Base-by-base conservation (phyloP, 1,140 invertebrate genomes). In the Zaprionus taronus region DNA sequence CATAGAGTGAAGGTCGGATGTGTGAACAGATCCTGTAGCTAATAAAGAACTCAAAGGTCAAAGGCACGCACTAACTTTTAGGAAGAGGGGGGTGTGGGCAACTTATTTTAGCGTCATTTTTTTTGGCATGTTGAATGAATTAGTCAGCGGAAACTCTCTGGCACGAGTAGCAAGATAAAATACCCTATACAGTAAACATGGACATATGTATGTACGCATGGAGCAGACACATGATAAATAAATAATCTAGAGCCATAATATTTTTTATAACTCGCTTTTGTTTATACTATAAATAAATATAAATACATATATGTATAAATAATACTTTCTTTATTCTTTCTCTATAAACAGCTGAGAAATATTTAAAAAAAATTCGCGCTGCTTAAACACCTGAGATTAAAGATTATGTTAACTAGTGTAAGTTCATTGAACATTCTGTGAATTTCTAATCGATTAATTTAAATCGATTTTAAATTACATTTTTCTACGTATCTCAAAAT, bases 51-150 rank as follows among this genome's bases (percentile, higher is more conserved):
- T 51, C 47, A 51, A 51, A 51, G 47, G 47, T 51, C 47, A 22
- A 51, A 51, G 47, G 47, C 47, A 47, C 41, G n/a, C n/a, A 7
- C n/a, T 6, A 0, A 15, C 15, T 15, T 22, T 9, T 20, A 17
- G 0, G 36, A 5, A 0, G 36, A 15, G 14, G 14, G 14, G 41
- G 20, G 24, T 26, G 24, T 26, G 24, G 4, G 4, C 0, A 63
- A 62, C 14, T 41, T 49, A 55, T 55, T 49, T 65, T 34, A 20
- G 34, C 49, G 49, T 65, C 63, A 65, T 17, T 65, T 38, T 38
- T 65, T 65, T 55, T 28, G 49, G 20, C 31, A 26, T 15, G 14
- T 36, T n/a, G 5, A 5, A 14, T 41, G 34, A 15, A 65, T 55
- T 65, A 26, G 28, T 65, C 51, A 65, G 12, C 47, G 47, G 28